These are phyloP conservation scores for Gobio gobio DNA, from an alignment of 2,113 vertebrate species.

Conservation along the genomic window DNA sequence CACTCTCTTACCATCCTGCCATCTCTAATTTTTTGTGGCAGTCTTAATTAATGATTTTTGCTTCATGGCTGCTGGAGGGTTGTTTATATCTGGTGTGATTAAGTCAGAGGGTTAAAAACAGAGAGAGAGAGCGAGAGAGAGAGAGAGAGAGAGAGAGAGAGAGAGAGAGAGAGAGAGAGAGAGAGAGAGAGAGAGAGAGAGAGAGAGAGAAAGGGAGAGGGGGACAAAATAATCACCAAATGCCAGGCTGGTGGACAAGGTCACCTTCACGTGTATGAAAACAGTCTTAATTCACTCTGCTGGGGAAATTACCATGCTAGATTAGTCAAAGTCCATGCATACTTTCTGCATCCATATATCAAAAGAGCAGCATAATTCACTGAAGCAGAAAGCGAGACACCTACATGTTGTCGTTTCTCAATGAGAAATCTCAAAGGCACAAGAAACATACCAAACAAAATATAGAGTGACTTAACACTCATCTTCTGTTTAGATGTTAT, in stretches of 20 bases:
- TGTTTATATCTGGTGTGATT: slow-evolving; percentile 82
- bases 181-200: too few species aligned
- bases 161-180: background rate
- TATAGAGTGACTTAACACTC: background rate
- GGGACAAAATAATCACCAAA: slow-evolving; percentile 73
- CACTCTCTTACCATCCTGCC: slow-evolving; percentile 53
- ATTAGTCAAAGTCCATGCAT: slow-evolving; percentile 61
- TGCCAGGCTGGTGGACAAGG: slow-evolving; percentile 75
- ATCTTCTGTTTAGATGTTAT: background rate
- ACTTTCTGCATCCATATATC: slow-evolving; percentile 52
- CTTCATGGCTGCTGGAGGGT: slow-evolving; percentile 69
- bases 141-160: background rate
- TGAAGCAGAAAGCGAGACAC: slow-evolving; percentile 38
- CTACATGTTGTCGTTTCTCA: slow-evolving; percentile 37
- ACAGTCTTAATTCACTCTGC: slow-evolving; percentile 77
- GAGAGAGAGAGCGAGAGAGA: background rate
- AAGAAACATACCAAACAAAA: slow-evolving; percentile 17
- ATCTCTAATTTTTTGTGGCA: slow-evolving; percentile 82
- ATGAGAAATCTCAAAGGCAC: background rate
- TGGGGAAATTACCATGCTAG: slow-evolving; percentile 70
- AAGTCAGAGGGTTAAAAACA: slow-evolving; percentile 77
- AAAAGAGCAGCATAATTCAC: slow-evolving; percentile 62
- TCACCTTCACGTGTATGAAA: slow-evolving; percentile 82
- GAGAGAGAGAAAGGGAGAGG: background rate
- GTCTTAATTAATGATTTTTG: slow-evolving; percentile 86